These are phyloP conservation scores for Adineta ricciae DNA, from an alignment of 2,888 invertebrate species.

Conservation along the genomic window DNA sequence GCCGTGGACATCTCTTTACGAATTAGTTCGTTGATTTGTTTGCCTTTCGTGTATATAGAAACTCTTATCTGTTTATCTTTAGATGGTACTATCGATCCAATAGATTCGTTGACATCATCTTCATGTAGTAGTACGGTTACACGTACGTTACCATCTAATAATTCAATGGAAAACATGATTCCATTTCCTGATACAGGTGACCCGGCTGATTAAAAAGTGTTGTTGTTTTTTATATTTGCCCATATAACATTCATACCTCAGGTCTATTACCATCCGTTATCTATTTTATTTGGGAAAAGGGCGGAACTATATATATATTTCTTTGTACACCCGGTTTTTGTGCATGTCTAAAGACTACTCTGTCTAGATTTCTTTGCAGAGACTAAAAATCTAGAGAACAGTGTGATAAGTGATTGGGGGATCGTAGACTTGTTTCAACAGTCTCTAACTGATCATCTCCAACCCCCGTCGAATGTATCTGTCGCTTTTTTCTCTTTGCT, in stretches of 20 bases:
- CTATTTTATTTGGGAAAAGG: not conserved
- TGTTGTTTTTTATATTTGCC: not conserved
- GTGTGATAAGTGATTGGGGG: not conserved
- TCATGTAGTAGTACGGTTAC: not conserved
- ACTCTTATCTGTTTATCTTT: not conserved
- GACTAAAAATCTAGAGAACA: not conserved
- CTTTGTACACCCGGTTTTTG: not conserved
- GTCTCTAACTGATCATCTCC: not conserved
- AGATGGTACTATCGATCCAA: not conserved
- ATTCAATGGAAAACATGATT: not conserved
- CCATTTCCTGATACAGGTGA: constrained; percentile 14
- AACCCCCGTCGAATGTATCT: not conserved
- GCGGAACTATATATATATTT: not conserved
- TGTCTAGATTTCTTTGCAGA: not conserved
- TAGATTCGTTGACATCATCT: not conserved
- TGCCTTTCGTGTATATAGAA: not conserved
- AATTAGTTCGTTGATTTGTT: not conserved
- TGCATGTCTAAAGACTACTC: not conserved
- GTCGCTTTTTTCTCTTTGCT: too few species aligned
- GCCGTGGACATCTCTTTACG: not conserved
- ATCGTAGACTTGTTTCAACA: not conserved
- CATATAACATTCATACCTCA: not conserved
- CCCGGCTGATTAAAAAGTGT: not conserved
- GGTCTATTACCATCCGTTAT: not conserved
- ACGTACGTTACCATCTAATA: not conserved